Conservation (phyloP, 2,113 vertebrate species). For the Cyphomyrus plagiostoma region DNA sequence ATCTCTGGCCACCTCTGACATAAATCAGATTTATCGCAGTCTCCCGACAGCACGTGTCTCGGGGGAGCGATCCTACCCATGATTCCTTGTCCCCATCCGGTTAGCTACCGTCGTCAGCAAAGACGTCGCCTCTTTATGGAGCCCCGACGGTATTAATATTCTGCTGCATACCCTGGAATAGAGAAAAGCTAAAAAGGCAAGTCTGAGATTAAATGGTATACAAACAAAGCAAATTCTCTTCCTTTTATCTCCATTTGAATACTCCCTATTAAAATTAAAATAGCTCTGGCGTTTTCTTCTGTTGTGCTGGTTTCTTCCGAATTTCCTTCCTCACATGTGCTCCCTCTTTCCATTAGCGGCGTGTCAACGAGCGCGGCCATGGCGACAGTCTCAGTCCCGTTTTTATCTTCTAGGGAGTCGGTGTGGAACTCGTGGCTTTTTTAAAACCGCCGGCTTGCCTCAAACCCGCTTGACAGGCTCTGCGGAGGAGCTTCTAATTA, state of each 20-base stretch:
- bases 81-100: not conserved
- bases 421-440: not conserved
- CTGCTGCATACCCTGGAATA: not conserved
- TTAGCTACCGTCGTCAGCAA: not conserved
- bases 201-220: not conserved
- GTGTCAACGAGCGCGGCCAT: not conserved
- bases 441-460: not conserved
- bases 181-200: not conserved
- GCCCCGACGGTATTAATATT: not conserved
- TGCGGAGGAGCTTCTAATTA: not conserved
- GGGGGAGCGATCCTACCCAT: not conserved
- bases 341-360: not conserved
- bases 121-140: not conserved
- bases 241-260: not conserved
- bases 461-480: not conserved
- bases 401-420: not conserved
- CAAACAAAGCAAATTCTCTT: not conserved
- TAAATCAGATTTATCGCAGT: conserved; percentile 16
- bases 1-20: not conserved
- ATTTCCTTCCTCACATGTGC: not conserved
- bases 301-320: not conserved
- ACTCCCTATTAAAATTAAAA: not conserved
- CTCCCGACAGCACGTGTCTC: conserved; percentile 7
- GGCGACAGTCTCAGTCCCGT: not conserved
- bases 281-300: not conserved